Percentiles rank a stretch among this genome's conserved stretches.
Evolutionary conservation across 2,797 vertebrate species (phyloP).

Genomic region (Anguilla obscura): DNA sequence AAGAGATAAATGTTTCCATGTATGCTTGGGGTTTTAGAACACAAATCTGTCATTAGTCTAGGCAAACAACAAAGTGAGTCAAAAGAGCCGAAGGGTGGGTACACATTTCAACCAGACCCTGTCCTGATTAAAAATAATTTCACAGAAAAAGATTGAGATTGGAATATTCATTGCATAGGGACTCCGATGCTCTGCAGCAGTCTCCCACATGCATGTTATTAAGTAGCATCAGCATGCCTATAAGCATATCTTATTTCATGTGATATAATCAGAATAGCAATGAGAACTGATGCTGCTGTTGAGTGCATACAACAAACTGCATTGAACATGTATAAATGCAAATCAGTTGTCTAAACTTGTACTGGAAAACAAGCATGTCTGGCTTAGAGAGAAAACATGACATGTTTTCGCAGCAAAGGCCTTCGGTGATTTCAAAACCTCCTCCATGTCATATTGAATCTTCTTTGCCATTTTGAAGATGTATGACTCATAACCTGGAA

Average conservation of each 20-base stretch:
- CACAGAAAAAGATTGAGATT: neutral
- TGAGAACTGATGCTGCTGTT: neutral
- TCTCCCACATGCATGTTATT: neutral
- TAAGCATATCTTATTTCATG: neutral
- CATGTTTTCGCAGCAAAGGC: neutral
- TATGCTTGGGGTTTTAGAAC: neutral
- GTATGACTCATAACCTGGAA: constrained; percentile 7
- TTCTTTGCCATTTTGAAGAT: neutral
- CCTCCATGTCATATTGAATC: constrained; percentile 1
- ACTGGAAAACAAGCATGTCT: neutral
- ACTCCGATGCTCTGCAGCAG: neutral
- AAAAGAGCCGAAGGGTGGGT: no score
- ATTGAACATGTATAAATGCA: neutral
- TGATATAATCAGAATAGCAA: neutral
- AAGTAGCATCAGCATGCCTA: neutral
- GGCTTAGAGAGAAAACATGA: neutral
- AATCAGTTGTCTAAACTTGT: constrained; percentile 8
- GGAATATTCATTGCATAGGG: neutral
- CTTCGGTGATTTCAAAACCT: neutral
- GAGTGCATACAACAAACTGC: neutral
- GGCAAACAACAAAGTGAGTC: neutral
- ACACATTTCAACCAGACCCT: neutral
- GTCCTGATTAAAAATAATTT: neutral
- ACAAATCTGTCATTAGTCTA: neutral
- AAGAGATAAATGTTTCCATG: neutral